Conservation (phyloP, 2,113 vertebrate genomes). For the Cepphus grylle region DNA sequence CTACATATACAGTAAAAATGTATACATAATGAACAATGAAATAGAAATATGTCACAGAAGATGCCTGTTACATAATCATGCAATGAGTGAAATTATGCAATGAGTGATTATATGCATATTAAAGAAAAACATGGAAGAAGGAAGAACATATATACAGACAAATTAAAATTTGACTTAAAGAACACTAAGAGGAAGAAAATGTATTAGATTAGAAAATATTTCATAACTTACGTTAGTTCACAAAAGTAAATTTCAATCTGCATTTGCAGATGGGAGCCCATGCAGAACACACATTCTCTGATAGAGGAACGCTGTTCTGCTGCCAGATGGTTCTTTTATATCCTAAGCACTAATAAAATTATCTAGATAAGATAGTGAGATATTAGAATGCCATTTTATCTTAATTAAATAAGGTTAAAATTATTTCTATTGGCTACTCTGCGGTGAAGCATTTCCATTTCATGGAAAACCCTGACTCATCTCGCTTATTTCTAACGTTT, state of each 20-base stretch:
- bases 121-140: not conserved
- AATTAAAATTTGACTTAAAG: not conserved
- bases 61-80: not conserved
- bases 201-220: not conserved
- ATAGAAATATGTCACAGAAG: not conserved
- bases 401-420: slow-evolving; percentile 50
- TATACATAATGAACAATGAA: not conserved
- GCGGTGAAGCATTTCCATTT: not conserved
- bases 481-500: not conserved
- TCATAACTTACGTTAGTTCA: not conserved
- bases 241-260: not conserved
- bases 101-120: not conserved
- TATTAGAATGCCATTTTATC: slow-evolving; percentile 3
- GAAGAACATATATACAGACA: not conserved
- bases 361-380: slow-evolving; percentile 20
- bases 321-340: slow-evolving; percentile 11
- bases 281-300: not conserved
- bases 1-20: not conserved
- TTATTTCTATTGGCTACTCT: slow-evolving; percentile 34
- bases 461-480: not conserved
- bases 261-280: not conserved
- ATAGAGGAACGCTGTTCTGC: not conserved
- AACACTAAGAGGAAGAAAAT: not conserved
- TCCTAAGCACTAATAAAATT: slow-evolving; percentile 22
- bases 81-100: not conserved